Conservation (phyloP, 2,797 vertebrate species). For the Gobionotothen gibberifrons region DNA sequence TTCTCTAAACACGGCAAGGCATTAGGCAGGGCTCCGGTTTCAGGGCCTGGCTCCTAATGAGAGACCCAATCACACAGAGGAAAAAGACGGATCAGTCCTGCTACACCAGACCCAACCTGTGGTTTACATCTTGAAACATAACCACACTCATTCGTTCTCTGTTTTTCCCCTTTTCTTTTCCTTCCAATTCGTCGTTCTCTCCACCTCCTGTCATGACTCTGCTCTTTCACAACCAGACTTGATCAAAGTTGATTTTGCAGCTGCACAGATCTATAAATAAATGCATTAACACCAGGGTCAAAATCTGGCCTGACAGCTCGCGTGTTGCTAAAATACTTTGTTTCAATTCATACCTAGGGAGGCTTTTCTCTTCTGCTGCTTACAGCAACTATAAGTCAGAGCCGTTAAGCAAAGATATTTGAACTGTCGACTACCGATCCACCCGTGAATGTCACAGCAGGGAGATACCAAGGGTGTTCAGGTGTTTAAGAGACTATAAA, state of each 20-base stretch:
- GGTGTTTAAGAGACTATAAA: background rate
- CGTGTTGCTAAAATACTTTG: conserved; percentile 31
- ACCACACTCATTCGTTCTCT: conserved; percentile 66
- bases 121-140: conserved; percentile 83
- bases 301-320: conserved; percentile 51
- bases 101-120: conserved; percentile 81
- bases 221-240: conserved; percentile 63
- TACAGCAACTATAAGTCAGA: conserved; percentile 23
- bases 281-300: conserved; percentile 69
- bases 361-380: conserved; percentile 27
- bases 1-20: conserved; percentile 85
- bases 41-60: conserved; percentile 84
- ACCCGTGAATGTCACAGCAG: background rate
- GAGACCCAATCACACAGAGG: conserved; percentile 83
- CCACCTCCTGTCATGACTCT: conserved; percentile 67
- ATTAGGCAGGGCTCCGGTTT: conserved; percentile 85
- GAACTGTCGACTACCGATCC: background rate
- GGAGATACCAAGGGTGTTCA: background rate
- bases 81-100: conserved; percentile 81
- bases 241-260: conserved; percentile 78
- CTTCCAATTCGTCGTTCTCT: conserved; percentile 49
- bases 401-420: background rate
- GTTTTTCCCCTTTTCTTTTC: conserved; percentile 50
- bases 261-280: conserved; percentile 76
- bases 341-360: conserved; percentile 31